These are phyloP conservation scores for Lasioglossum villosulum DNA, from an alignment of 2,888 invertebrate genomes.

Conservation along the genomic window DNA sequence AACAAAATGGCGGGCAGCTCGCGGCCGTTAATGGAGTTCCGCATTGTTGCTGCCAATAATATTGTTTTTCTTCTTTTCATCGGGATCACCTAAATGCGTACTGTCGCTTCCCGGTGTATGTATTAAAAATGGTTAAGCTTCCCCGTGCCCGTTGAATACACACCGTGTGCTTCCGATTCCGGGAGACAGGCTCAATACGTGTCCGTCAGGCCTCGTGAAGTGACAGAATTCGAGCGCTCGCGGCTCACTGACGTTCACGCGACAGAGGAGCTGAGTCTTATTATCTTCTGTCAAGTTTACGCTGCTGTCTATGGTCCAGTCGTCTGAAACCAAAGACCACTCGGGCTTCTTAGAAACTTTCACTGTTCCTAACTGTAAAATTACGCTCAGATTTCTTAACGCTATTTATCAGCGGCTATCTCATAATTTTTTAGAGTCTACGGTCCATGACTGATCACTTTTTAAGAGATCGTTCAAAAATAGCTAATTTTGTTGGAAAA, in stretches of 20 bases:
- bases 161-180: constrained; percentile 63
- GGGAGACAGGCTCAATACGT: constrained; percentile 65
- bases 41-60: constrained; percentile 10
- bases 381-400: not conserved
- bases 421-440: not conserved
- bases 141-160: not conserved
- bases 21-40: not conserved
- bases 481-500: not conserved
- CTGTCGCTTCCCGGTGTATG: not conserved
- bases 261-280: constrained; percentile 32
- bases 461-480: not conserved
- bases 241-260: not conserved
- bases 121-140: not conserved
- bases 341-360: not conserved
- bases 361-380: not conserved
- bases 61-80: not conserved
- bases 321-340: constrained; percentile 25
- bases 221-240: constrained; percentile 62
- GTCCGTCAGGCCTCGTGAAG: constrained; percentile 75
- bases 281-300: constrained; percentile 14
- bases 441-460: not conserved
- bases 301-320: not conserved
- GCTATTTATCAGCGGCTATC: not conserved
- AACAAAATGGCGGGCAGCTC: not conserved
- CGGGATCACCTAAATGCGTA: not conserved